Conservation (phyloP, 2,113 vertebrate genomes). For the Rhizomys pruinosus region DNA sequence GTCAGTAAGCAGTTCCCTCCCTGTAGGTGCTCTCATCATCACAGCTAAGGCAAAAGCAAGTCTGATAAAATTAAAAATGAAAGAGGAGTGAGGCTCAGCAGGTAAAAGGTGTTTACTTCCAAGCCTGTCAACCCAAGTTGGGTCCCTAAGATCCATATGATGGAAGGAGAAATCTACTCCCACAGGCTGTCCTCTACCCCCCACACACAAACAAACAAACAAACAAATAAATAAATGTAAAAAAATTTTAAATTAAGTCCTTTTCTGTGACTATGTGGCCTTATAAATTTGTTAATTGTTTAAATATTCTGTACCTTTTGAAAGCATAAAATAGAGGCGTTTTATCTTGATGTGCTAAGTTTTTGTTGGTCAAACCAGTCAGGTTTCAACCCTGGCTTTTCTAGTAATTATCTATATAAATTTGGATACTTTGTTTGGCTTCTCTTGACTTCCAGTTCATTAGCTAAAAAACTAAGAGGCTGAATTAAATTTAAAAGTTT, state of each 20-base stretch:
- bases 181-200: neutral
- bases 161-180: neutral
- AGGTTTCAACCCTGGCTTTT: neutral
- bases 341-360: slow-evolving; percentile 47
- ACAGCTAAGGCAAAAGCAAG: slow-evolving; percentile 30
- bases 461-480: slow-evolving; percentile 39
- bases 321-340: neutral
- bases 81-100: neutral
- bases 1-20: neutral
- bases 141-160: neutral
- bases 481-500: neutral
- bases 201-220: neutral
- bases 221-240: neutral
- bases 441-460: slow-evolving; percentile 28
- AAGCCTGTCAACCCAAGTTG: neutral
- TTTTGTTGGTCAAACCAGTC: slow-evolving; percentile 16
- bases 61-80: slow-evolving; percentile 18
- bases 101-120: neutral
- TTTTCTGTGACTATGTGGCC: neutral
- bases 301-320: slow-evolving; percentile 44
- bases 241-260: slow-evolving; percentile 6
- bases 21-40: neutral
- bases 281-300: slow-evolving; percentile 12
- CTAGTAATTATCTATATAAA: neutral
- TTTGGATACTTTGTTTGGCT: slow-evolving; percentile 5